Evolutionary conservation across 92 coral and sea anemone species (phyloP), one percentile per base, ranked within the genome.

Genomic region (Diadumene lineata): DNA sequence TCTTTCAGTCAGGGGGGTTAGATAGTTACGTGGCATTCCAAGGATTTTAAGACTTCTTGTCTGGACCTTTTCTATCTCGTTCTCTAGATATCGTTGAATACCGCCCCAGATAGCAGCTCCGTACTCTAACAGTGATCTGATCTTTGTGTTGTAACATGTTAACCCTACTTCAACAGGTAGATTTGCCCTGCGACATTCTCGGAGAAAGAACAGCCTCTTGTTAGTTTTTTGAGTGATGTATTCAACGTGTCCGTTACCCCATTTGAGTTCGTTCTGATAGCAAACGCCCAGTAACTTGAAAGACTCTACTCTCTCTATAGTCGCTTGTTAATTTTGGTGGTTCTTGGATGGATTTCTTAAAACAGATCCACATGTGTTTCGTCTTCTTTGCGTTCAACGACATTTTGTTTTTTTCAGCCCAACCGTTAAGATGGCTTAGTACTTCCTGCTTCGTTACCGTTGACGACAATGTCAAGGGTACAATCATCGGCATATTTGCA

Each of bases 401-500:
- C 50, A 72, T 25, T 24, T 56, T 56, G 31, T 72, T 56, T 22
- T 16, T 25, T 33, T 29, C 29, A 18, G 34, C 68, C 78, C 78
- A 72, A 2, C 32, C 18, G 21, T 64, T 34, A 38, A 26, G n/a
- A n/a, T n/a, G n/a, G n/a, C n/a, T n/a, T n/a, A n/a, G n/a, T n/a
- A n/a, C n/a, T n/a, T n/a, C n/a, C n/a, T n/a, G n/a, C n/a, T n/a
- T n/a, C 13, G 48, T 38, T 13, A 13, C 48, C 13, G 13, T 13
- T 38, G 48, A 82, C 76, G 1, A 69, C 16, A 46, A 75, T 58
- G 53, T 46, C 46, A 24, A 69, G 79, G 28, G 72, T 70, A 70
- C 87, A 83, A 38, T 83, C 87, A 44, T 73, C 81, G 11, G 85
- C 78, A 50, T 79, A 84, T 50, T 84, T 84, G 55, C 85, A 84